phyloP scores from a whole-genome alignment of 2,113 vertebrate genomes.

The Scytalopus superciliaris region DNA sequence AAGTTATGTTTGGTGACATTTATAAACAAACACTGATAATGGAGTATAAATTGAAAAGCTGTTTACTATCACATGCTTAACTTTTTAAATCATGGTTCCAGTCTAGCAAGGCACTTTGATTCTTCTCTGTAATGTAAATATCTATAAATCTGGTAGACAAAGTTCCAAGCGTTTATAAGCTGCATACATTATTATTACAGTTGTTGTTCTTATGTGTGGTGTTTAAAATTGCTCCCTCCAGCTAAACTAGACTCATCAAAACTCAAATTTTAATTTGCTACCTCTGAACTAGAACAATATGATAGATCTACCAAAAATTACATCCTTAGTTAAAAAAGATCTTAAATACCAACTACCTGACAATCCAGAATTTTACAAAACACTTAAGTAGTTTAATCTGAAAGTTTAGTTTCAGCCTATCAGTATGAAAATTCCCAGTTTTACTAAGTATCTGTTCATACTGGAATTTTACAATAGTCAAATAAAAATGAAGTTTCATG shows the following conservation, averaged over 20 bases:
- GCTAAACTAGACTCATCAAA: background rate
- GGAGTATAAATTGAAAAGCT: conserved; percentile 19
- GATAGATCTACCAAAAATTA: background rate
- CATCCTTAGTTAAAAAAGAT: background rate
- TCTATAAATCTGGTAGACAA: background rate
- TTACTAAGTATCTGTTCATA: background rate
- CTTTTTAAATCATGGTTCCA: conserved; percentile 23
- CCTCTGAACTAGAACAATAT: background rate
- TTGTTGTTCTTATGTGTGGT: background rate
- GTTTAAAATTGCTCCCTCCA: background rate
- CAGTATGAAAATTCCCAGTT: background rate
- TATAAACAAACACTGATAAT: conserved; percentile 41
- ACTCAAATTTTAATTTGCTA: background rate
- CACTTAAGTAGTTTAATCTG: background rate
- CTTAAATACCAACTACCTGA: background rate
- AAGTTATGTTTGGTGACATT: background rate
- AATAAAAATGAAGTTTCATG: background rate
- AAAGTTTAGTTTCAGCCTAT: background rate
- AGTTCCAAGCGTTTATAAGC: background rate
- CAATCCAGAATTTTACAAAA: background rate
- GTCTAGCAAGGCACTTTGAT: conserved; percentile 12
- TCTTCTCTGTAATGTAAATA: conserved; percentile 17
- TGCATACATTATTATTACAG: background rate
- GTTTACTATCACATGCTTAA: conserved; percentile 4
- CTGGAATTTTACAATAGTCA: background rate